Base-by-base conservation (phyloP, 2,888 invertebrate genomes). In the Isoperla grammatica region DNA sequence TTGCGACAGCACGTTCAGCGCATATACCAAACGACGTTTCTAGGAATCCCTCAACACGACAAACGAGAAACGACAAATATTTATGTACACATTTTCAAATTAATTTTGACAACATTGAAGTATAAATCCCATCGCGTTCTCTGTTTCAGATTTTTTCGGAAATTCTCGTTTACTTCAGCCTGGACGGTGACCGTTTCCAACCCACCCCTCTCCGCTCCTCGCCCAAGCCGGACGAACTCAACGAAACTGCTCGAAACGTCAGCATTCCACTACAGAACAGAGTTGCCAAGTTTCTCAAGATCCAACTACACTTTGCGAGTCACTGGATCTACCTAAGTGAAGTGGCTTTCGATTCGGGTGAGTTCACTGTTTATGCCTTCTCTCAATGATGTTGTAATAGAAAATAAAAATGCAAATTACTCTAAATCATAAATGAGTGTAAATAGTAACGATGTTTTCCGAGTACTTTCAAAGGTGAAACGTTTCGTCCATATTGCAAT, bases 261-360 rank as follows among this genome's bases (percentile, higher is more conserved):
- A 85, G 86, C 68, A 82, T 95, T 49, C 82, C 85, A 56, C 78
- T 95, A 50, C 82, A 85, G 65, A 83, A 87, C 69, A 80, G 86
- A 62, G 81, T 89, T 1, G 94, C 88, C 0, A 83, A 82, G 69
- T 89, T 84, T 72, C 81, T 94, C 66, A 86, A 84, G 78, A 70
- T 88, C 68, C 81, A 86, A 68, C 79, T 94, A 13, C 82, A 80
- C 69, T 92, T 91, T 72, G 85, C 86, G 63, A 82, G 88, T 66
- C 85, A 87, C 71, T 95, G 94, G 94, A 85, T 95, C 63, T 80
- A 95, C 65, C 82, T 95, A 70, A 93, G 93, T 74, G 95, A 95
- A 76, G 81, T 95, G 67, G 83, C 86, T 40, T 94, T 95, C 71
- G 84, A 86, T 67, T 89, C 92, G 61, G 79, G 88, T 88, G 75